Conservation (phyloP, 2,797 vertebrate species). For the Toxotes lorentzi region DNA sequence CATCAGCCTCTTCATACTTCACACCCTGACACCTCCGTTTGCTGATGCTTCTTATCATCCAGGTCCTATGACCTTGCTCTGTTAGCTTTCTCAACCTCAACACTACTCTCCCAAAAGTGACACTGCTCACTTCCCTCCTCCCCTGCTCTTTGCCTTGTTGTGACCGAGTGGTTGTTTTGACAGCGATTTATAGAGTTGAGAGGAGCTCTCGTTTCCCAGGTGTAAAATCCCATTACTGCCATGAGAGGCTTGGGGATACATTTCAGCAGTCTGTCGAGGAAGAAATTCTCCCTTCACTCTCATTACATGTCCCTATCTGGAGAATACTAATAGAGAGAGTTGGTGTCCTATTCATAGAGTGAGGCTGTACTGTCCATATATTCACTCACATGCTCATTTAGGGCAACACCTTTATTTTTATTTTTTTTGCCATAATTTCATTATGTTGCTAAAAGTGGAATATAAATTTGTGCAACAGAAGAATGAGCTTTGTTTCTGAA, state of each 20-base stretch:
- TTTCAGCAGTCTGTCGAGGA: slow-evolving; percentile 67
- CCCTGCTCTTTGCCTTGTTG: slow-evolving; percentile 56
- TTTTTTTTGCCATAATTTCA: not conserved
- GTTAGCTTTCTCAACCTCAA: slow-evolving; percentile 27
- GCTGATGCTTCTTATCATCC: slow-evolving; percentile 38
- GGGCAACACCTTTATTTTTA: not conserved
- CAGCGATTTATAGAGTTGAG: slow-evolving; percentile 74
- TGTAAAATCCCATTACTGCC: slow-evolving; percentile 79
- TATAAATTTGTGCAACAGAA: slow-evolving; percentile 1
- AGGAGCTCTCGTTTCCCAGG: slow-evolving; percentile 72
- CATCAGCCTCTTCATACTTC: slow-evolving; percentile 33
- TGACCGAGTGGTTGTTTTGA: slow-evolving; percentile 78
- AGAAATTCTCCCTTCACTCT: slow-evolving; percentile 60
- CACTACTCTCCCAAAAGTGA: slow-evolving; percentile 32
- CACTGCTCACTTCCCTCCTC: slow-evolving; percentile 43
- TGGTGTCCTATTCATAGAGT: slow-evolving; percentile 30
- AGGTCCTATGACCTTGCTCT: slow-evolving; percentile 35
- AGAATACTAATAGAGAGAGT: slow-evolving; percentile 52
- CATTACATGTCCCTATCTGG: slow-evolving; percentile 47
- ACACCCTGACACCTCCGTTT: slow-evolving; percentile 48
- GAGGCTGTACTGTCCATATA: slow-evolving; percentile 17
- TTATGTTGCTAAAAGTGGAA: not conserved
- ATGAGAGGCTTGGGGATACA: slow-evolving; percentile 64
- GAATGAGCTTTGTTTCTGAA: slow-evolving; percentile 39
- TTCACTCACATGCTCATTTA: slow-evolving; percentile 31